Evolutionary conservation across 2,888 invertebrate species (phyloP).

Genomic region (Macaria liturata): DNA sequence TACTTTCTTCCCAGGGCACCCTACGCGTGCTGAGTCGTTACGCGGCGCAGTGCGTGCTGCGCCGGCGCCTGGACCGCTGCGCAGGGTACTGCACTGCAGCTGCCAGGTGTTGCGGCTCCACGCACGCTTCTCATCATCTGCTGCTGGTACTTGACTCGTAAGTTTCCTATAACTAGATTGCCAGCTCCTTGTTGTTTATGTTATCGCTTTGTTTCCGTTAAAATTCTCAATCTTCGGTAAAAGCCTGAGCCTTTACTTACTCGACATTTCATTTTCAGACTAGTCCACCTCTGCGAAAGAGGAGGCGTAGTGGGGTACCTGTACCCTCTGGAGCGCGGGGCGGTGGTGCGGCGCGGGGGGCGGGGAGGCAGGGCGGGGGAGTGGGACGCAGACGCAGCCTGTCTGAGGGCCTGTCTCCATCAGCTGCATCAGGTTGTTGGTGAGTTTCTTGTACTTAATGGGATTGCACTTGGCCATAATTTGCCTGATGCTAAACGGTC

Average conservation of each 20-base stretch:
- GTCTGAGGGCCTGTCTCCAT: slow-evolving; percentile 55
- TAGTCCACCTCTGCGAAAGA: slow-evolving; percentile 52
- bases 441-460: slow-evolving; percentile 29
- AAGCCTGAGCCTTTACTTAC: no score
- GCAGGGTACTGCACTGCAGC: slow-evolving; percentile 44
- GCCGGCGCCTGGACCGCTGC: slow-evolving; percentile 58
- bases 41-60: slow-evolving; percentile 51
- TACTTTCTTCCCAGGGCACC: slow-evolving; percentile 53
- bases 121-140: slow-evolving; percentile 68
- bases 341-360: slow-evolving; percentile 57
- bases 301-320: slow-evolving; percentile 63
- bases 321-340: slow-evolving; percentile 51
- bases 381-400: slow-evolving; percentile 63
- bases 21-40: slow-evolving; percentile 67
- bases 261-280: slow-evolving; percentile 37
- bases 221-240: no score
- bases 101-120: slow-evolving; percentile 49
- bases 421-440: slow-evolving; percentile 60
- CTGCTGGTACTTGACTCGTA: slow-evolving; percentile 69
- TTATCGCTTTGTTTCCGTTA: no score
- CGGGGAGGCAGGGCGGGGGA: slow-evolving; percentile 57
- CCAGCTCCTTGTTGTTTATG: no score
- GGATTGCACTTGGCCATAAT: no score
- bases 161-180: slow-evolving; percentile 36
- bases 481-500: no score